Conservation (phyloP, 1,140 invertebrate species). For the Zaprionus nigranus region DNA sequence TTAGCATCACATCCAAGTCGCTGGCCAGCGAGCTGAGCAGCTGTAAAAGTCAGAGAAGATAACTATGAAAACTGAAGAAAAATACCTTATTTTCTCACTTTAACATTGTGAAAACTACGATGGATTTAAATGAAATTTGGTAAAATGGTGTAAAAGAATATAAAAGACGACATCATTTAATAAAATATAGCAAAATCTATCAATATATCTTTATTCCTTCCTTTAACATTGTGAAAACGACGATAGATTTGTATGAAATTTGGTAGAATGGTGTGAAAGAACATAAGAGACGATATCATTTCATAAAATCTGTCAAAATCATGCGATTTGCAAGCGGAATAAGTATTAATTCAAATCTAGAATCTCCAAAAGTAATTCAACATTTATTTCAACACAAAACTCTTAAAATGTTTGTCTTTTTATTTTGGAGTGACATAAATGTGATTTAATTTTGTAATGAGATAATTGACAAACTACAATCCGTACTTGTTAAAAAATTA, state of each 20-base stretch:
- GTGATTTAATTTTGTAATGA: no score
- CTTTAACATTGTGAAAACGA: background rate
- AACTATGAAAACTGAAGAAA: background rate
- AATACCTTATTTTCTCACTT: background rate
- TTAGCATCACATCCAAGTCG: conserved; percentile 88
- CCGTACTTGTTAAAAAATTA: no score
- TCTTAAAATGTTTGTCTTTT: no score
- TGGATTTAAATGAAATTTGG: background rate
- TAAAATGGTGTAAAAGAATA: background rate
- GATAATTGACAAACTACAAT: no score
- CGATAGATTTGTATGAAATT: background rate
- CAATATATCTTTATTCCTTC: no score
- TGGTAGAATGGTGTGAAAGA: background rate
- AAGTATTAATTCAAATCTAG: background rate
- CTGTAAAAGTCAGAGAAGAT: conserved; percentile 79
- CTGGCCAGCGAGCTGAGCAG: conserved; percentile 87
- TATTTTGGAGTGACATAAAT: no score
- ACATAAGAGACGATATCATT: fast-evolving
- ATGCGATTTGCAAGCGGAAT: background rate
- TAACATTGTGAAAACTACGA: background rate
- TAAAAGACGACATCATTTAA: fast-evolving
- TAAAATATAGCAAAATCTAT: background rate
- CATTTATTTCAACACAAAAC: no score
- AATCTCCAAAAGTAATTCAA: no score
- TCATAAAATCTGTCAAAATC: background rate